Evolutionary conservation across 2,888 invertebrate species (phyloP).

Genomic region (Pomacea canaliculata): DNA sequence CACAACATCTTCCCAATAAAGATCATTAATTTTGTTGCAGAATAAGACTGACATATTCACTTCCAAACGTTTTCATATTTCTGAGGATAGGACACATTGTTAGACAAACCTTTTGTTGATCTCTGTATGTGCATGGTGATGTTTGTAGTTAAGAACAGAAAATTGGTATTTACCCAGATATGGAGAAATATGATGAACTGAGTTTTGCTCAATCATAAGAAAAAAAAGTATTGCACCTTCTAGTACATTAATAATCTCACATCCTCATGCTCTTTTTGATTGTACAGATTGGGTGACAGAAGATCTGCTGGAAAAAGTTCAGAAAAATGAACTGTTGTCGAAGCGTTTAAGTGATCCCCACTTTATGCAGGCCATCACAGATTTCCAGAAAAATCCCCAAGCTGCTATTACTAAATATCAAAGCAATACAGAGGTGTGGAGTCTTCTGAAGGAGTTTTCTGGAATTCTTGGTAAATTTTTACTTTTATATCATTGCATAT

Average conservation of each 20-base stretch:
- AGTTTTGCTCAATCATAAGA: too few species aligned
- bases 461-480: constrained; percentile 56
- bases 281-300: constrained; percentile 61
- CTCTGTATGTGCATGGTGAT: neutral
- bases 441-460: constrained; percentile 63
- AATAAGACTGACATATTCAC: too few species aligned
- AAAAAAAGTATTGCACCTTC: too few species aligned
- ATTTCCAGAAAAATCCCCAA: constrained; percentile 64
- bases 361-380: constrained; percentile 60
- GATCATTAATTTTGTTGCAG: too few species aligned
- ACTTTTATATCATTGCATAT: neutral
- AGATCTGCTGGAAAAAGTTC: constrained; percentile 56
- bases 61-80: too few species aligned
- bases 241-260: too few species aligned
- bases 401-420: constrained; percentile 62
- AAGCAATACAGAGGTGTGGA: constrained; percentile 59
- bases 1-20: too few species aligned
- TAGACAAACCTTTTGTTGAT: too few species aligned
- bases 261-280: neutral
- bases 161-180: neutral
- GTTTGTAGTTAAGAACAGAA: neutral
- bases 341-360: constrained; percentile 58
- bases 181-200: too few species aligned
- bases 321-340: constrained; percentile 53
- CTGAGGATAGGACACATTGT: too few species aligned